Evolutionary conservation across 2,888 invertebrate species (phyloP).

Genomic region (Papilio gigon): DNA sequence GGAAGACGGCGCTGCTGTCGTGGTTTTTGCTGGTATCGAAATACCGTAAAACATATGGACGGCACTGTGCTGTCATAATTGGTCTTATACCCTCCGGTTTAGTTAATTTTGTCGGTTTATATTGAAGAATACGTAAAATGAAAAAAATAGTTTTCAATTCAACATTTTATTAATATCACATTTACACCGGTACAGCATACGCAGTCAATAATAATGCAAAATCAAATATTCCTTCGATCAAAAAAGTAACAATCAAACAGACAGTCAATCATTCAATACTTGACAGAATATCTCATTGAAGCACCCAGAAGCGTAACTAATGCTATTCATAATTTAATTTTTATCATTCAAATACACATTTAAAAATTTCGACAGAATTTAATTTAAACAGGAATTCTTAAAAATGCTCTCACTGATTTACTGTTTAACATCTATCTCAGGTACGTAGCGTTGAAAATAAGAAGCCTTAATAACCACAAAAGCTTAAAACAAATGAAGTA

Average conservation of each 20-base stretch:
- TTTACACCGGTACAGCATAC: slow-evolving; percentile 71
- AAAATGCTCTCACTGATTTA: slow-evolving; percentile 56
- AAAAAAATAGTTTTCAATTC: slow-evolving; percentile 55
- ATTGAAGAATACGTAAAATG: too few species aligned
- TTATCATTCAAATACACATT: slow-evolving; percentile 42
- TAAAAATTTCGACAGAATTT: slow-evolving; percentile 48
- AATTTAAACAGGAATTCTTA: slow-evolving; percentile 54
- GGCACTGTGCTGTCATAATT: too few species aligned
- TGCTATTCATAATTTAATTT: slow-evolving; percentile 47
- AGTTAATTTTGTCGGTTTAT: too few species aligned
- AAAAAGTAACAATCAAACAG: slow-evolving; percentile 44
- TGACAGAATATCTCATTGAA: slow-evolving; percentile 28
- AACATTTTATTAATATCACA: slow-evolving; percentile 81
- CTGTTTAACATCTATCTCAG: slow-evolving; percentile 69
- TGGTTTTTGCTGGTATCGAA: too few species aligned
- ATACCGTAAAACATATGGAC: too few species aligned
- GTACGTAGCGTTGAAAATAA: slow-evolving; percentile 63
- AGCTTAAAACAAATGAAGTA: slow-evolving; percentile 52
- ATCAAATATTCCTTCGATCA: slow-evolving; percentile 58
- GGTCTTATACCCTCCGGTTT: too few species aligned
- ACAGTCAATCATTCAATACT: slow-evolving; percentile 41
- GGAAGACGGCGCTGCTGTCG: too few species aligned
- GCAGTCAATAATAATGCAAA: slow-evolving; percentile 55
- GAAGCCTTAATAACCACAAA: slow-evolving; percentile 54
- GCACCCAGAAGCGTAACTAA: slow-evolving; percentile 32